A percentile compares a stretch with the other conserved stretches of the same genome.
phyloP scores from a whole-genome alignment of 2,888 invertebrate species.

The Myopa tessellatipennis region DNA sequence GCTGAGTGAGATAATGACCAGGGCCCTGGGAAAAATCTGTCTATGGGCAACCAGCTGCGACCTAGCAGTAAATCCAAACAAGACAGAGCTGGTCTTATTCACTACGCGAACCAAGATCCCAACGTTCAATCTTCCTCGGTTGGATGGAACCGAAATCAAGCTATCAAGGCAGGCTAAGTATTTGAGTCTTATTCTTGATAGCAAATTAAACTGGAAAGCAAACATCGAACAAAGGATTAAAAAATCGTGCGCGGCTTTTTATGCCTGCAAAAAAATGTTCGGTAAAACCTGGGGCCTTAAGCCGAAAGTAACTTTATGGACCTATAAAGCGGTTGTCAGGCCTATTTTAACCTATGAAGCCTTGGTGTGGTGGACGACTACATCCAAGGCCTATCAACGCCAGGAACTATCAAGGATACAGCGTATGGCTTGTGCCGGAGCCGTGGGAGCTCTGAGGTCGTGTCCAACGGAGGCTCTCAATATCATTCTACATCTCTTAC shows the following conservation, averaged over 20 bases:
- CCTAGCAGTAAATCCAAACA: background rate
- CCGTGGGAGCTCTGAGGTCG: too few relatives aligned
- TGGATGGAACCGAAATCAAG: too few relatives aligned
- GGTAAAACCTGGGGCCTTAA: too few relatives aligned
- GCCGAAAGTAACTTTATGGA: too few relatives aligned
- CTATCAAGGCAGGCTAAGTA: background rate
- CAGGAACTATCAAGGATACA: background rate
- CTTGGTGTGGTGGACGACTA: too few relatives aligned
- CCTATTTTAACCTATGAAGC: too few relatives aligned
- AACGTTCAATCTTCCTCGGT: too few relatives aligned
- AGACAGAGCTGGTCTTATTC: constrained; percentile 17
- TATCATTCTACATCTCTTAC: too few relatives aligned
- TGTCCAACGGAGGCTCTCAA: too few relatives aligned
- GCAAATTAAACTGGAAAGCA: constrained; percentile 8
- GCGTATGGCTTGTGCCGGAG: too few relatives aligned
- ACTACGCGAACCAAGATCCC: background rate
- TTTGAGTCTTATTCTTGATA: background rate
- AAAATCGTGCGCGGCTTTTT: constrained; percentile 4
- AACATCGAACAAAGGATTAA: background rate
- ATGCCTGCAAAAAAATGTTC: background rate
- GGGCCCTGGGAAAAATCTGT: background rate
- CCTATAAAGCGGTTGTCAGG: too few relatives aligned
- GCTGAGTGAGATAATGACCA: too few relatives aligned
- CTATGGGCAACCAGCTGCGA: background rate
- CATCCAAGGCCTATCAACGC: background rate